Base-by-base conservation (phyloP, 2,797 vertebrate genomes). In the Sylvia borin region DNA sequence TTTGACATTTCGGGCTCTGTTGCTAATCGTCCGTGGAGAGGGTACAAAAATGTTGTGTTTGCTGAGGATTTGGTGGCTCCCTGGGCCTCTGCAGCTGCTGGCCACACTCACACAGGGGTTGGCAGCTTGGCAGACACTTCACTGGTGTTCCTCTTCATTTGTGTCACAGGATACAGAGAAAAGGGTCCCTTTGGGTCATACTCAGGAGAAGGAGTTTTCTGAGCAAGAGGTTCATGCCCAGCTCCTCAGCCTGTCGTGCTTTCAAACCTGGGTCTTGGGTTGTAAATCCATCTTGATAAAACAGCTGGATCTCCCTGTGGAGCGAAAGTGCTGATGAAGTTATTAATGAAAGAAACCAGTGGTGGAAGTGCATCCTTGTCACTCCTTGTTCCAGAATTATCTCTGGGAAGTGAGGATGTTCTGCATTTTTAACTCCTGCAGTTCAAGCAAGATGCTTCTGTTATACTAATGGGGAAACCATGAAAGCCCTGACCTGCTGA, bases 1-100 rank as follows among this genome's bases (percentile, higher is more conserved):
- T 95, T 90, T 96, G 92, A 95, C 75, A 72, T 90, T 57, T 86
- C 17, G 86, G 87, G 85, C 88, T 92, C 79, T 2, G 16, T 47
- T 67, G 80, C 90, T 95, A 82, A 93, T 90, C 0, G 17, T 51
- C 91, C 4, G 0, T 71, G 90, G 45, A 84, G 83, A 70, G 57
- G 85, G 51, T 54, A 42, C 89, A 53, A 75, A 88, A 92, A 90
- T 55, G 48, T 67, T 93, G 75, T 73, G 24, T 85, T 94, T 6
- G 8, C 62, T 13, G 38, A 2, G 8, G 80, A 27, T 50, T 1
- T n/a, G 34, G 55, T 51, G 1, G 0, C 19, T 82, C 48, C 34
- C 34, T 32, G 51, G 51, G 40, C 76, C 48, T 2, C 1, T 3
- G 26, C 47, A 50, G 67, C 42, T 2, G 5, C 32, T 3, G 93